A percentile compares a stretch with the other conserved stretches of the same genome.
phyloP scores from a whole-genome alignment of 2,113 vertebrate species.

The Ageneiosus marmoratus region DNA sequence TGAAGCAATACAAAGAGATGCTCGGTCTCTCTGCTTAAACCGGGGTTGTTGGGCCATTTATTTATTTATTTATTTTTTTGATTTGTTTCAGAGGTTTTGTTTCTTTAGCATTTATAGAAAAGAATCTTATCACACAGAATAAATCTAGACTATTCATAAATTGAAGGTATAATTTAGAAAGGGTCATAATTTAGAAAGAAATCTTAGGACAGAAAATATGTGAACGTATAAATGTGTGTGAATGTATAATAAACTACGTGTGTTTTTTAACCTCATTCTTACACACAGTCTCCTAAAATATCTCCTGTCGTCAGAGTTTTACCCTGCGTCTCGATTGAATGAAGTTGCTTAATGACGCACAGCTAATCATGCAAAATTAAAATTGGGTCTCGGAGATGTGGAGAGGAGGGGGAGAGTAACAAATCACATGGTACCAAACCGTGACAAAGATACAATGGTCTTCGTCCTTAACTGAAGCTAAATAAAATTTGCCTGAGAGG shows the following conservation, averaged over 20 bases:
- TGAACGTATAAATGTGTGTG: slow-evolving; percentile 33
- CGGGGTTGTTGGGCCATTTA: slow-evolving; percentile 55
- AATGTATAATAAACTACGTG: slow-evolving; percentile 60
- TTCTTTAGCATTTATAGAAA: background rate
- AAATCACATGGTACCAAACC: slow-evolving; percentile 91
- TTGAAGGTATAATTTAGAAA: background rate
- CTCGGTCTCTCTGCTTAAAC: slow-evolving; percentile 74
- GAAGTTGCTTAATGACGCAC: slow-evolving; percentile 97
- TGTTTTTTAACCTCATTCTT: background rate
- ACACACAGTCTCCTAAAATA: slow-evolving; percentile 81
- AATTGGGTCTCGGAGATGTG: slow-evolving; percentile 80
- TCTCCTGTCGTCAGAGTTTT: slow-evolving; percentile 86
- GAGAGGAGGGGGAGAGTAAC: slow-evolving; percentile 72
- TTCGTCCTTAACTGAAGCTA: slow-evolving; percentile 85
- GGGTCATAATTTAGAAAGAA: slow-evolving; percentile 18
- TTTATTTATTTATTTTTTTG: slow-evolving; percentile 74
- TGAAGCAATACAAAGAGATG: slow-evolving; percentile 90
- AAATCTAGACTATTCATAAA: background rate
- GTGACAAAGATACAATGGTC: slow-evolving; percentile 92
- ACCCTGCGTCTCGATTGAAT: slow-evolving; percentile 82
- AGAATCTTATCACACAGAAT: background rate
- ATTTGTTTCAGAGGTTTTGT: background rate
- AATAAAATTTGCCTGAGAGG: slow-evolving; percentile 93
- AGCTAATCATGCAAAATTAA: slow-evolving; percentile 99
- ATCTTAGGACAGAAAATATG: slow-evolving; percentile 15